These are phyloP conservation scores for Rallus limicola DNA, from an alignment of 2,113 vertebrate genomes.

Conservation along the genomic window DNA sequence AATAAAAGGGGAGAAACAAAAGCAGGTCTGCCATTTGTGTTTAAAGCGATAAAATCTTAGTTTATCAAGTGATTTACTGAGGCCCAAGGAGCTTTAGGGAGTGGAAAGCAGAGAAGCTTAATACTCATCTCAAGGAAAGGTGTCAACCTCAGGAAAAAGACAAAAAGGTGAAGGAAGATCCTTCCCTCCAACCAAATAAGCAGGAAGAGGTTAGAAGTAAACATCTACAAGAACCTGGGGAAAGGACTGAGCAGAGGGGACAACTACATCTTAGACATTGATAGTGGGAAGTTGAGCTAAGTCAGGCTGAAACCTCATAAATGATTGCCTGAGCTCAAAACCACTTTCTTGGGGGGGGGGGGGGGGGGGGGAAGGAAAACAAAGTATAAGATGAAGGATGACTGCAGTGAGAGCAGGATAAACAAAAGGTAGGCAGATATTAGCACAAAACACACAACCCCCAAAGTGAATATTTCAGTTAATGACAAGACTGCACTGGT, in stretches of 20 bases:
- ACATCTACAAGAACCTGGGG: neutral
- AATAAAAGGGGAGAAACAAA: neutral
- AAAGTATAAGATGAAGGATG: neutral
- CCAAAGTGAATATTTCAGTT: neutral
- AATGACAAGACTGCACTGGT: neutral
- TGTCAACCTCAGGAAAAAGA: neutral
- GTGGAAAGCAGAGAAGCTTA: neutral
- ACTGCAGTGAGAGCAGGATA: neutral
- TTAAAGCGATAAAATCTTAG: neutral
- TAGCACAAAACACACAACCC: neutral
- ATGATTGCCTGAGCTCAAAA: neutral
- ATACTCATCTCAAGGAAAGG: neutral
- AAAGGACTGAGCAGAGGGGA: neutral
- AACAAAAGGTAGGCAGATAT: neutral
- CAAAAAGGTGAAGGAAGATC: neutral
- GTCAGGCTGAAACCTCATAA: neutral
- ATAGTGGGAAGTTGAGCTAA: neutral
- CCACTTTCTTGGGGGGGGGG: neutral
- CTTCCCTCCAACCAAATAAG: neutral
- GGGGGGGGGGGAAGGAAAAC: neutral
- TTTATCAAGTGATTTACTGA: neutral
- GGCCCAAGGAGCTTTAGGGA: neutral
- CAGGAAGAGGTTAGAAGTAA: neutral
- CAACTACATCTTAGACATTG: neutral
- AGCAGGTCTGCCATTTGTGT: fast-evolving